A percentile compares a stretch with the other conserved stretches of the same genome.
Evolutionary conservation across 2,113 vertebrate species (phyloP).

Genomic region (Ceyx margarethae): DNA sequence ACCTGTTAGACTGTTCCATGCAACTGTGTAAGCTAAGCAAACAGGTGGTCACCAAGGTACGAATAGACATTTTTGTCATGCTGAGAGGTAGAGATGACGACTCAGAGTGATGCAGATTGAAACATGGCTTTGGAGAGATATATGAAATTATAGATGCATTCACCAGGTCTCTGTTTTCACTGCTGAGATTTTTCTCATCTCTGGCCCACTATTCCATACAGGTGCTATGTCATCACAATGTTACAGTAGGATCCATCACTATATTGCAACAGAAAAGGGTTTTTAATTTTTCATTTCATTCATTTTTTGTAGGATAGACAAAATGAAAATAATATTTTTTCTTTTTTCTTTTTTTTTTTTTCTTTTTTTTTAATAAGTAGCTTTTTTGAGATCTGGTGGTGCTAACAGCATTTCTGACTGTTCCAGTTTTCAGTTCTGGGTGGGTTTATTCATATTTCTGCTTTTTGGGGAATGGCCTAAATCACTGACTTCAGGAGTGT

Average conservation of each 20-base stretch:
- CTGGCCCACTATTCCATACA: not conserved
- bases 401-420: not conserved
- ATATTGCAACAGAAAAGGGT: not conserved
- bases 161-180: not conserved
- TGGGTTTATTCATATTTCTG: not conserved
- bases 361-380: not conserved
- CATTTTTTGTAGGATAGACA: not conserved
- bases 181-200: not conserved
- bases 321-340: not conserved
- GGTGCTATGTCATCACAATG: rapidly evolving
- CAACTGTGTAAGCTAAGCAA: not conserved
- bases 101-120: not conserved
- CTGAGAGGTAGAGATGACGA: not conserved
- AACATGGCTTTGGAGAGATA: not conserved
- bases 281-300: not conserved
- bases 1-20: not conserved
- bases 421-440: not conserved
- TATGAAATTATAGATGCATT: not conserved
- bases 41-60: rapidly evolving
- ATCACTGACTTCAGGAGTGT: not conserved
- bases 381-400: not conserved
- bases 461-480: not conserved
- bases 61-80: not conserved
- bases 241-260: not conserved
- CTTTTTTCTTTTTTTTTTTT: too few species aligned